Evolutionary conservation across 2,888 invertebrate genomes (phyloP), one percentile per base, ranked within the genome.

Genomic region (Eurytoma adleriae): DNA sequence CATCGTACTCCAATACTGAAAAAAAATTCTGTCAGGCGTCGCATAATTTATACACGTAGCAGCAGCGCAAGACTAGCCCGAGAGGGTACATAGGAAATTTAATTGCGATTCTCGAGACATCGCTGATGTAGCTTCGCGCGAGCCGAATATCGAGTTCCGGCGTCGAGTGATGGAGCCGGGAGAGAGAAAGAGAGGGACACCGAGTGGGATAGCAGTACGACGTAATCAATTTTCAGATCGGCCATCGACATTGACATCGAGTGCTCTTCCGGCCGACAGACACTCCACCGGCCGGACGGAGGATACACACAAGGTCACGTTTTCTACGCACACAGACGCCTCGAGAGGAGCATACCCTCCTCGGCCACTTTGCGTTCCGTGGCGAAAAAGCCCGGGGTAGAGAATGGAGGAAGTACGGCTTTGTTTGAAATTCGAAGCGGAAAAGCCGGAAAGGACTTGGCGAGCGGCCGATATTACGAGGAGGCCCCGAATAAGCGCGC

Each of bases 241-340:
- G 69, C 69, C 77, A 78, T 79, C 74, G 81, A 79, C 79, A 83
- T 79, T 83, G 81, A 79, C 83, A 83, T 77, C 77, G 73, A 81
- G 83, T 61, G 68, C 81, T 77, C 76, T 80, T 79, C 80, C 71
- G 66, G 56, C 40, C 70, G 69, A 75, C 70, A 52, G 74, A 66
- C 54, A 62, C 76, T 80, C 75, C 59, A 80, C 48, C 69, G 62
- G 62, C 52, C 54, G 75, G 18, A 14, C 24, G 69, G 64, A 79
- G 64, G 78, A 70, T 76, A 40, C 68, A 77, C 80, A 69, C 77
- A 80, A 80, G 80, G 80, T 77, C 80, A 77, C 80, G 76, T 80
- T 76, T 52, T 59, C 57, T 13, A 20, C 30, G 30, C 14, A 30
- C 73, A 40, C 40, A 71, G 40, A 59, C 10, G 56, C 20, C 48